Conservation (phyloP, 2,888 invertebrate species). For the Eremobia ochroleuca region DNA sequence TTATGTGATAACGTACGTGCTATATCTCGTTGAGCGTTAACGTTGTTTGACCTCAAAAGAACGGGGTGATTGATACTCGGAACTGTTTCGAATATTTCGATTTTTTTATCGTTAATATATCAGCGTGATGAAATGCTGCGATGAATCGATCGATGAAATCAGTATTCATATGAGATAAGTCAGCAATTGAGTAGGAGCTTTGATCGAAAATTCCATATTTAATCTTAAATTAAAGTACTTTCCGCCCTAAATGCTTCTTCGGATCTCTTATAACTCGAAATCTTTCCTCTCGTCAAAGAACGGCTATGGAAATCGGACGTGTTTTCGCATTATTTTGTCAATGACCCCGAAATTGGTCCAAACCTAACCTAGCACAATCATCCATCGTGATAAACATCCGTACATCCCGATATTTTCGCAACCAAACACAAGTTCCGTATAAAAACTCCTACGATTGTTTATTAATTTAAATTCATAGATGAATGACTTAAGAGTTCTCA, state of each 20-base stretch:
- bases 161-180: conserved; percentile 6
- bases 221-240: not conserved
- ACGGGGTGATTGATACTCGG: conserved; percentile 5
- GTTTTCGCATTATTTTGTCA: conserved; percentile 7
- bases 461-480: conserved; percentile 32
- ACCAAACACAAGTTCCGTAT: not conserved
- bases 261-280: not conserved
- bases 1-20: conserved; percentile 25
- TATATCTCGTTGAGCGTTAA: conserved; percentile 15
- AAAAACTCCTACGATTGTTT: conserved; percentile 36
- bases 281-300: not conserved
- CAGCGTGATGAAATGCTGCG: not conserved
- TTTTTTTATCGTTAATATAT: conserved; percentile 9
- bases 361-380: conserved; percentile 49
- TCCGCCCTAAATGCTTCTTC: not conserved
- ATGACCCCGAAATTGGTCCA: conserved; percentile 8
- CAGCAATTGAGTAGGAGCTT: not conserved
- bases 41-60: conserved; percentile 20
- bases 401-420: conserved; percentile 20
- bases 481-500: conserved; percentile 46
- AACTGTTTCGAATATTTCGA: conserved; percentile 7
- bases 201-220: not conserved
- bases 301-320: not conserved
- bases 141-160: too few species aligned
- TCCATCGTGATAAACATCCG: not conserved